Percentiles rank a stretch among this genome's conserved stretches.
phyloP scores from a whole-genome alignment of 2,888 invertebrate genomes.

The Stenchaetothrips biformis region DNA sequence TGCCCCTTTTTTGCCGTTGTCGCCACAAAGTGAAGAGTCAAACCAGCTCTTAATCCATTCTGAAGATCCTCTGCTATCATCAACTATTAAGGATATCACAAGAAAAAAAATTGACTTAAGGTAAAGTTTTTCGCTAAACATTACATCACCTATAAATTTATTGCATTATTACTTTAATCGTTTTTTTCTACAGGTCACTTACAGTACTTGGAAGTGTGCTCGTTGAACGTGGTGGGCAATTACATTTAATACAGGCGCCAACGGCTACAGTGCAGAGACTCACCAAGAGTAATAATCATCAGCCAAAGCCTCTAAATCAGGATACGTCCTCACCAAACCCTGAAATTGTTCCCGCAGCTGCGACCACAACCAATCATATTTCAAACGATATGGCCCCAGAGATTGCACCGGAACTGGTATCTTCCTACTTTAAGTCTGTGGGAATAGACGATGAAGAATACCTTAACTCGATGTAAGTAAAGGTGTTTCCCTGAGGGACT shows the following conservation, averaged over 20 bases:
- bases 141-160: background rate
- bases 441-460: constrained; percentile 70
- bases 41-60: constrained; percentile 56
- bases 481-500: too few relatives aligned
- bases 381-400: too few relatives aligned
- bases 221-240: background rate
- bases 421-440: constrained; percentile 45
- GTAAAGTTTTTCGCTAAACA: background rate
- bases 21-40: constrained; percentile 36
- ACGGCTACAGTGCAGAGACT: background rate
- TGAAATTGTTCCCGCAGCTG: too few relatives aligned
- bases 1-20: background rate
- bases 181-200: background rate
- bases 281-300: background rate
- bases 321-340: too few relatives aligned
- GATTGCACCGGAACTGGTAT: too few relatives aligned
- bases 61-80: constrained; percentile 77
- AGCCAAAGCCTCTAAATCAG: too few relatives aligned
- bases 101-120: constrained; percentile 55
- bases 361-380: too few relatives aligned
- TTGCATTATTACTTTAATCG: too few relatives aligned
- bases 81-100: constrained; percentile 73
- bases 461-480: constrained; percentile 61
- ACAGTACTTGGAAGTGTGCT: background rate
- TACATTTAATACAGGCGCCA: background rate